Evolutionary conservation across 2,797 vertebrate genomes (phyloP), one percentile per base, ranked within the genome.

Genomic region (Microhierax caerulescens): DNA sequence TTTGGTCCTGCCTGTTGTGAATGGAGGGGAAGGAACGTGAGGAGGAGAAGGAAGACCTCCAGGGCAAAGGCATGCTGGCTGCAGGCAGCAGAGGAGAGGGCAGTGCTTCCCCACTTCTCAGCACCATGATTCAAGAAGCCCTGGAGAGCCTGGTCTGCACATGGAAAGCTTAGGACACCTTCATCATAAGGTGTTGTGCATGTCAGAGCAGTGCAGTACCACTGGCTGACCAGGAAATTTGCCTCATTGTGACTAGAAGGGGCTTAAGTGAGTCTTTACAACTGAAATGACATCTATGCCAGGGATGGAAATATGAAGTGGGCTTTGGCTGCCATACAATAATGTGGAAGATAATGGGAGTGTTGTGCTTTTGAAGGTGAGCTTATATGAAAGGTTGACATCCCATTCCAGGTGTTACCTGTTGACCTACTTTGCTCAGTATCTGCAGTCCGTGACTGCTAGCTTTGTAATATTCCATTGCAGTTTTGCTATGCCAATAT

Each of bases 71-170:
- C 13, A 57, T 0, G 0, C 8, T 37, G 51, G 43, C 39, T 92
- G 48, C 19, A 75, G 18, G 11, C 47, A 87, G 41, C n/a, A 79
- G n/a, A 61, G 24, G 25, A 50, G 45, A 63, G 24, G 19, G 14
- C 23, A 72, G 32, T 0, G 3, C 10, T 75, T 54, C 9, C 2
- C 20, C 10, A 7, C 10, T 77, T 82, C 28, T 57, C 63, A 50
- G 20, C 51, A 28, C 8, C 0, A 0, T 68, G 45, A 7, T 16
- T 18, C 22, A 10, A 6, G 27, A 4, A 56, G 16, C 17, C 21
- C 21, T 51, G 25, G 25, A 48, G n/a, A 72, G 3, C 53, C 64
- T 3, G 2, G n/a, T 43, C 48, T 48, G 8, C 5, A 4, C 8
- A 8, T 32, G 9, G 9, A 48, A 11, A 74, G 5, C 16, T 37